Evolutionary conservation across 2,113 vertebrate genomes (phyloP), one percentile per base, ranked within the genome.

Genomic region (Eretmochelys imbricata): DNA sequence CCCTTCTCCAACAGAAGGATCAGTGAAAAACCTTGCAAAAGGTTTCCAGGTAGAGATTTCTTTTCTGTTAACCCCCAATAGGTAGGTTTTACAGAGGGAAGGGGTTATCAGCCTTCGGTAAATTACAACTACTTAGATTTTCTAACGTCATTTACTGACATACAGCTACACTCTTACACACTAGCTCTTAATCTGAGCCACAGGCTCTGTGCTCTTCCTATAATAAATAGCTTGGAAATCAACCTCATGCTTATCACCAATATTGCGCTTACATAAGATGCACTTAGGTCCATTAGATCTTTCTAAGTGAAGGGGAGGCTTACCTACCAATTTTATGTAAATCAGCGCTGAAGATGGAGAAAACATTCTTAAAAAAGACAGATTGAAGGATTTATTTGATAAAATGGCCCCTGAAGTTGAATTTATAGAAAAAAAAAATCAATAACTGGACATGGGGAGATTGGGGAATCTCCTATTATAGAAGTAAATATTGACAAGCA

Each of bases 371-470:
- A 46, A 50, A 84, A 95, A 91, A 89, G 38, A 55, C 27, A 89
- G 10, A 89, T 92, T 85, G 89, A 9, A 90, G 48, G 38, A 88
- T 65, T 48, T 27, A 85, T 88, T 93, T 94, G 4, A 57, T 85
- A 89, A 92, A 25, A 84, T 3, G 75, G 54, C 93, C 93, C 59
- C 24, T 16, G 17, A 80, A 6, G 65, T 87, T 92, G 54, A 62
- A 48, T 82, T 94, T 81, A 89, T 11, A 80, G 54, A 82, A 94
- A 95, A 83, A n/a, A 57, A 94, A 95, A 85, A 55, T 57, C 50
- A 69, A 76, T 89, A 14, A 54, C 42, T 89, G 0, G 3, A 9
- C 51, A 82, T 79, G 0, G 2, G 59, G 46, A 91, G 13, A n/a
- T 85, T 90, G 85, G 82, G 57, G 46, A 89, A 9, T 54, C 85